phyloP scores from a whole-genome alignment of 1,140 invertebrate species.

The Aphaenogaster ashmeadi region DNA sequence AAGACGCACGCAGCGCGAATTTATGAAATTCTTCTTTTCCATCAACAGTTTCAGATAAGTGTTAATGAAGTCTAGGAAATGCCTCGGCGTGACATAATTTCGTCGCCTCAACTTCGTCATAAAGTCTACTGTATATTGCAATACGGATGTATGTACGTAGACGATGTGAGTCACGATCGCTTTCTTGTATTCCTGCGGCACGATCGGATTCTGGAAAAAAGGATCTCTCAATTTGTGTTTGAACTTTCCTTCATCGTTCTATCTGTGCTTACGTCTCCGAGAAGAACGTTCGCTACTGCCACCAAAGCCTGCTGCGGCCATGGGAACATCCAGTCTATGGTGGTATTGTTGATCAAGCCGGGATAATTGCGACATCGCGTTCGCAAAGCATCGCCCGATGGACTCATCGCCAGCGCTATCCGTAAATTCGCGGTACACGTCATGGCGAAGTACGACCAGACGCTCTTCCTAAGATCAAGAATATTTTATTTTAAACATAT shows the following conservation, averaged over 20 bases:
- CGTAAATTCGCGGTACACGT: slow-evolving; percentile 94
- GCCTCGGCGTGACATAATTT: slow-evolving; percentile 96
- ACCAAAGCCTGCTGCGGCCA: slow-evolving; percentile 96
- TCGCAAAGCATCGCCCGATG: slow-evolving; percentile 93
- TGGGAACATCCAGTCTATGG: slow-evolving; percentile 97
- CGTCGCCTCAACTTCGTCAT: slow-evolving; percentile 90
- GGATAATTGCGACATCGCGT: slow-evolving; percentile 96
- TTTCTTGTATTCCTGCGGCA: slow-evolving; percentile 90
- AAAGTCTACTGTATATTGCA: slow-evolving; percentile 92
- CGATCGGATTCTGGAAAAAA: slow-evolving; percentile 87
- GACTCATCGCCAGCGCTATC: slow-evolving; percentile 96
- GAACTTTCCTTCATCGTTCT: background rate
- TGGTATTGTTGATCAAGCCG: slow-evolving; percentile 96
- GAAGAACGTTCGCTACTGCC: slow-evolving; percentile 94
- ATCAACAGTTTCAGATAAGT: slow-evolving; percentile 92
- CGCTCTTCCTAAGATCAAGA: slow-evolving; percentile 88
- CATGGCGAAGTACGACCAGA: slow-evolving; percentile 95
- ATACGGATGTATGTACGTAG: slow-evolving; percentile 92
- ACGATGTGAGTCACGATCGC: slow-evolving; percentile 94
- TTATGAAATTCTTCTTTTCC: slow-evolving; percentile 87
- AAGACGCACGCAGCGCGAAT: slow-evolving; percentile 83
- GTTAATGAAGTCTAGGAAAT: slow-evolving; percentile 95
- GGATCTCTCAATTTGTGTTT: background rate
- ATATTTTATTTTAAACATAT: background rate
- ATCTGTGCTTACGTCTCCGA: slow-evolving; percentile 88